Base-by-base conservation (phyloP, 2,113 vertebrate genomes). In the Puntigrus tetrazona region DNA sequence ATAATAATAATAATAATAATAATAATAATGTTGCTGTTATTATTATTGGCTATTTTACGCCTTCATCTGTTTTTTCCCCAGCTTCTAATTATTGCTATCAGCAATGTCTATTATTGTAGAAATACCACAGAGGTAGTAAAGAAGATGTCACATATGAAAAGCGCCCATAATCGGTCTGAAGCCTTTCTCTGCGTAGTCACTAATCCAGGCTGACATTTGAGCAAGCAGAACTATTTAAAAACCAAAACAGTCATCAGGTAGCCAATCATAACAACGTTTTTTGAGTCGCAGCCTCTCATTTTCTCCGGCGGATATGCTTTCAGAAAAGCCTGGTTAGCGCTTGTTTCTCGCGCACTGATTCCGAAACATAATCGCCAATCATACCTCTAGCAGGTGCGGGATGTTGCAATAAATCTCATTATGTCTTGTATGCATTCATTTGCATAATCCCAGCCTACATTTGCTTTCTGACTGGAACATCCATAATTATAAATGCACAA, bases 391-490 rank as follows among this genome's bases (percentile, higher is more conserved):
- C 84, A 83, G 87, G 81, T 80, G 84, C 84, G 65, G 69, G 45
- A 76, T 74, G 76, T 85, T 79, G 41, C 86, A 77, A 67, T 88
- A 83, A 87, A 85, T 85, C 69, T 82, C 84, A 88, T 85, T 88
- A 85, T 69, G 43, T 81, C 83, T 82, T 85, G 85, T 85, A 87
- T 85, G 84, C 67, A 34, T 80, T 79, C 27, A 83, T 88, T 85
- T 85, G 76, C 87, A 88, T 88, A 88, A 88, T 85, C 84, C 76
- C 27, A 70, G 76, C 75, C 80, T 61, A 75, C 69, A 83, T 77
- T 85, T 83, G 14, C 31, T 77, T 82, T 74, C 75, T 47, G 52
- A 77, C 73, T 50, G 63, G 50, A 77, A 82, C 59, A 70, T 84
- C 77, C 50, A 3, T 85, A 75, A 85, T 84, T 82, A 85, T 81